Evolutionary conservation across 2,888 invertebrate genomes (phyloP).

Genomic region (Epicampocera succincta): DNA sequence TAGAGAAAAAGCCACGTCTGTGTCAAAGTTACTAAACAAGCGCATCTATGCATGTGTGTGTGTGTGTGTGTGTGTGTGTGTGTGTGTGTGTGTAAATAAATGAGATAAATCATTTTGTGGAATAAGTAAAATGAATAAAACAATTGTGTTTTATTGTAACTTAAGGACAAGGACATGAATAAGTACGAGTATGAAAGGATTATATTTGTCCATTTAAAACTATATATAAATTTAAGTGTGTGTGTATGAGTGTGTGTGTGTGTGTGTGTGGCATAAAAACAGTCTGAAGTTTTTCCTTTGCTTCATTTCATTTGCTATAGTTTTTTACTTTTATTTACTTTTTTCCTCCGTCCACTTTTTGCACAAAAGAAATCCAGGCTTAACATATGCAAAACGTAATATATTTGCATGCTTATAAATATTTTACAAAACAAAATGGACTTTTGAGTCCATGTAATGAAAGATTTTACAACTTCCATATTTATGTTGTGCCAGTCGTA

Average conservation of each 20-base stretch:
- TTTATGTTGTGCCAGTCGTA: neutral
- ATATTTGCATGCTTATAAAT: conserved; percentile 81
- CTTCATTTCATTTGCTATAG: neutral
- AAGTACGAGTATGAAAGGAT: conserved; percentile 40
- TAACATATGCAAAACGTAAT: conserved; percentile 80
- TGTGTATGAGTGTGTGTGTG: neutral
- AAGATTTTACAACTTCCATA: conserved; percentile 40
- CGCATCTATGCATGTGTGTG: no score
- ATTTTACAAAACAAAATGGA: conserved; percentile 73
- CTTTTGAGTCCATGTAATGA: conserved; percentile 52
- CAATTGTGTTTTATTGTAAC: conserved; percentile 58
- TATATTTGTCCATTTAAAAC: conserved; percentile 33
- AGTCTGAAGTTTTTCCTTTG: conserved; percentile 27
- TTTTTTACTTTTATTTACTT: neutral
- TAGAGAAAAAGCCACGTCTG: neutral
- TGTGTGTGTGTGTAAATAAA: conserved; percentile 39
- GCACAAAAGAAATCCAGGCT: conserved; percentile 62
- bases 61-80: no score
- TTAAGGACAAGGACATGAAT: conserved; percentile 56
- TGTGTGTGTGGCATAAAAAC: neutral
- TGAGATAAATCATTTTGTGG: conserved; percentile 78
- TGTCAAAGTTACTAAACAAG: no score
- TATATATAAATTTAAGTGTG: neutral
- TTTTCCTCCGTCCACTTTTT: conserved; percentile 23
- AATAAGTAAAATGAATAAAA: conserved; percentile 68